Evolutionary conservation across 2,797 vertebrate genomes (phyloP).

Genomic region (Anableps anableps): DNA sequence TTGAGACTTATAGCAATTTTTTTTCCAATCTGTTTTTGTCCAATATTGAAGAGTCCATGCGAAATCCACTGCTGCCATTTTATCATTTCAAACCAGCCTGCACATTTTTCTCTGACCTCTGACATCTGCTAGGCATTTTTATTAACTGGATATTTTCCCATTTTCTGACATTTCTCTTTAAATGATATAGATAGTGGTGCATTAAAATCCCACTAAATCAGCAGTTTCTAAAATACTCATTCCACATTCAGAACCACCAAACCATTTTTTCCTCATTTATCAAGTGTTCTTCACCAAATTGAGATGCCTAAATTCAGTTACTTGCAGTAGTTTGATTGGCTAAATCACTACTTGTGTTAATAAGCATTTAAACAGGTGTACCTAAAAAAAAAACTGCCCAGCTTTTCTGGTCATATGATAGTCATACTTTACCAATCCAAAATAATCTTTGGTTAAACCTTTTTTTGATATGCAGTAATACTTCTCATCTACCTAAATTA

Average conservation of each 20-base stretch:
- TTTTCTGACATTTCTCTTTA: not conserved
- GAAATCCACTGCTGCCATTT: not conserved
- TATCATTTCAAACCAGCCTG: not conserved
- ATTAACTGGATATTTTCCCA: not conserved
- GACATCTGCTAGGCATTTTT: not conserved
- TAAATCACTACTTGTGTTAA: not conserved
- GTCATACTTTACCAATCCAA: constrained; percentile 12
- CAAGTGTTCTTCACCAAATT: not conserved
- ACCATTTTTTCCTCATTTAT: not conserved
- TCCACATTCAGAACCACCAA: not conserved
- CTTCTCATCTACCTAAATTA: not conserved
- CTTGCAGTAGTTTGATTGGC: not conserved
- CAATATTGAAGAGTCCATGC: not conserved
- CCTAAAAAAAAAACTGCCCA: not conserved
- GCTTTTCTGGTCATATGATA: not conserved
- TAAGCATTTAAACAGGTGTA: not conserved
- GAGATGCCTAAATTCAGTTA: not conserved
- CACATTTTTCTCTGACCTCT: not conserved
- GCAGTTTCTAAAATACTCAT: not conserved
- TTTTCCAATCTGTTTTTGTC: not conserved
- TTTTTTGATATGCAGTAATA: not conserved
- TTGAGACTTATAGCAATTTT: not conserved
- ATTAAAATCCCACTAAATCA: not conserved
- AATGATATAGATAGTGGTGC: not conserved
- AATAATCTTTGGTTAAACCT: not conserved